Evolutionary conservation across 2,797 vertebrate genomes (phyloP), one percentile per base, ranked within the genome.

Genomic region (Aldrovandia affinis): DNA sequence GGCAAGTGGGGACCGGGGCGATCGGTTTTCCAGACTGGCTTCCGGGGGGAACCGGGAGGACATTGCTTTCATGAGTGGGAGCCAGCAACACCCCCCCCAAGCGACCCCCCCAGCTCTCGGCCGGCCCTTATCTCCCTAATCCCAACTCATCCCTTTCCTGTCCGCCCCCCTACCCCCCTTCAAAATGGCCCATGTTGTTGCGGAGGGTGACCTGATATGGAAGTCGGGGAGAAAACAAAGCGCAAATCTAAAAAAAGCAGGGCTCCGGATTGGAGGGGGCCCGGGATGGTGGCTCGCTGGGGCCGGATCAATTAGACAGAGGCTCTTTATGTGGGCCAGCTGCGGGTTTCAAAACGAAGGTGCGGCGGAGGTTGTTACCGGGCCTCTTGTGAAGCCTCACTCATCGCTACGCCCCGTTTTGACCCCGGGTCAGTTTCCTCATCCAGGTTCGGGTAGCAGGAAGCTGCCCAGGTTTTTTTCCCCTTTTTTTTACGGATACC

Each of bases 341-440:
- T 95, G 94, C 92, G 91, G n/a, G 87, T 47, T 63, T 88, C 91
- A 93, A 94, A 95, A 95, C 95, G 92, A 94, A 92, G 90, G 59
- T 78, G 82, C 33, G 83, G 83, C n/a, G 85, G 78, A 86, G 85
- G 86, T 89, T 54, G 81, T 91, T 85, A 82, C 81, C 78, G 79
- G 22, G 22, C 89, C 91, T 82, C 78, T 92, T 95, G 94, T 90
- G 87, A 93, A 91, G 89, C 89, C 89, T 96, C 95, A 93, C 86
- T 96, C 95, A 94, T 91, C 95, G 91, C 91, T 3, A 12, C 85
- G 89, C 91, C 93, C 93, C 90, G 91, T 88, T 90, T 91, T 94
- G 93, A 95, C 94, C 93, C 86, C 25, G 89, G 93, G 95, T 94
- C 94, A 94, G 92, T 92, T 93, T 93, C 93, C 93, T 93, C 84